Base-by-base conservation (phyloP, 2,888 invertebrate species). In the Sphaeridia pumilis region DNA sequence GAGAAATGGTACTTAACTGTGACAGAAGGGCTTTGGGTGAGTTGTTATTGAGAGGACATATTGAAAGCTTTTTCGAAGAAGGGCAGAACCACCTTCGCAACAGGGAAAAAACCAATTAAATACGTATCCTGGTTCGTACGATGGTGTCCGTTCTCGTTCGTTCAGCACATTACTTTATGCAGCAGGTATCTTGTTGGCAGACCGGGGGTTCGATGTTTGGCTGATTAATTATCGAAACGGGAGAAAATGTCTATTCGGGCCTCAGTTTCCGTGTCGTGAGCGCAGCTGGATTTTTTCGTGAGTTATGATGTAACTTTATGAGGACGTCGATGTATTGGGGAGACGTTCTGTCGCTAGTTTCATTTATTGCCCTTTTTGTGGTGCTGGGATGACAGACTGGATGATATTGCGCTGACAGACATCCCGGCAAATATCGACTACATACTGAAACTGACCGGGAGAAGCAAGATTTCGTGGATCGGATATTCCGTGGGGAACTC, bases 401-500 rank as follows among this genome's bases (percentile, higher is more conserved):
- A 47, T 35, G 35, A 34, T 22, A 31, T 47, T 34, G 77, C 76
- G 0, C 57, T 70, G 42, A 72, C 73, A 61, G 78, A 79, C 66
- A 64, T 78, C 25, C 76, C 78, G 1, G 74, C 77, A 2, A 75
- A 72, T 66, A 69, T 78, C 42, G 71, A 77, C 63, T 72, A 73
- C 61, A 70, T 74, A n/a, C 65, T 76, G 28, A 60, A 62, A 1
- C 57, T 58, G 10, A 74, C 76, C 1, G 67, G 70, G 2, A 67
- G 67, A 17, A 52, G 67, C n/a, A 67, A 69, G 49, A 54, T 79
- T 1, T 69, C 70, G 45, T 78, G 76, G 67, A 67, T 77, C 22
- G 78, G 78, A 12, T 78, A 78, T 66, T 78, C 76, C 1, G 76
- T 78, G 67, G 78, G 77, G 27, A 72, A 73, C n/a, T 70, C 71